Evolutionary conservation across 2,113 vertebrate genomes (phyloP), one percentile per base, ranked within the genome.

Genomic region (Gallinago undulata): DNA sequence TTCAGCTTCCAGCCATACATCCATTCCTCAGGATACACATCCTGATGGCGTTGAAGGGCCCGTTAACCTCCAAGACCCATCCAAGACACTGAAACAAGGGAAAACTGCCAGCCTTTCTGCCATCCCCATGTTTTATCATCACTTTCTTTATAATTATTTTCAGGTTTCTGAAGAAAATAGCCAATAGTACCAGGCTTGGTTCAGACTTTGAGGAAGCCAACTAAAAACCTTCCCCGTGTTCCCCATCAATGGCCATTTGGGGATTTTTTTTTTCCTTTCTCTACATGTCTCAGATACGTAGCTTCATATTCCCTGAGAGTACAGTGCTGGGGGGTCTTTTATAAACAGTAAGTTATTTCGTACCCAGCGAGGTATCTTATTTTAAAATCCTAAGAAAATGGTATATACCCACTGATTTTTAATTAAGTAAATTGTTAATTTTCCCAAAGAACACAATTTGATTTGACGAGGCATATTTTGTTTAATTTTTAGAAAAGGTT

Each of bases 21-120:
- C 19, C 47, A 47, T 47, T 50, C 39, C 24, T 64, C 3, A 0
- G 3, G 11, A 31, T 47, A 25, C 28, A 18, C 7, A 39, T 4
- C 35, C 47, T 41, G 35, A 77, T 43, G 22, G 55, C 23, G 56
- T 30, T 47, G n/a, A 91, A 64, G 43, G 75, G 24, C 17, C 30
- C 0, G 0, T n/a, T 69, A 41, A 45, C 27, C 66, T 10, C 41
- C 33, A 74, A 43, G 56, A 45, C 43, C 22, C 12, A 57, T 39
- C 74, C 75, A 82, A 85, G 51, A 30, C 66, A 79, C 41, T 25
- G 21, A 83, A 68, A 85, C 30, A 57, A 56, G 4, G 6, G 27
- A 68, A 67, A 87, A 24, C 45, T 73, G 45, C 22, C 66, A 43
- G 28, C 23, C 37, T 51, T 91, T 78, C 70, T 60, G 17, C 5